Evolutionary conservation across 2,888 invertebrate genomes (phyloP).

Genomic region (Meiosimyza platycephala): DNA sequence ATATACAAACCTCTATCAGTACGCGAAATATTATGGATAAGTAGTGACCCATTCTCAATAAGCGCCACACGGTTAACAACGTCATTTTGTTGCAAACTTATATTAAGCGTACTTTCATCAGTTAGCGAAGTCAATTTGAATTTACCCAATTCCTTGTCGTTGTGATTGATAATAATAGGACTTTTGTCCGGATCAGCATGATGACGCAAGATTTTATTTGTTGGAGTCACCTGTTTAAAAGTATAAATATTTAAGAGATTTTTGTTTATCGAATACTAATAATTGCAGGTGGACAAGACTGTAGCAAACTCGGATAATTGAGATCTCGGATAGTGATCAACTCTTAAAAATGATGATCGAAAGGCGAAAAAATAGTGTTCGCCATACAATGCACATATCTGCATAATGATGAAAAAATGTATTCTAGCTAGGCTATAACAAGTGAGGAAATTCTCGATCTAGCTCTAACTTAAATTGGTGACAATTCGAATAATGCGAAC

Average conservation of each 20-base stretch:
- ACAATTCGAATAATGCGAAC: too few species aligned
- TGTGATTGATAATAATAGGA: slow-evolving; percentile 60
- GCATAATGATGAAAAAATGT: too few species aligned
- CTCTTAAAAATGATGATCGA: too few species aligned
- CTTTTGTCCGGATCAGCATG: slow-evolving; percentile 75
- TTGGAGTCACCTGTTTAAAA: slow-evolving; percentile 73
- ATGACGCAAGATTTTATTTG: slow-evolving; percentile 79
- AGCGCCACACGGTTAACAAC: slow-evolving; percentile 63
- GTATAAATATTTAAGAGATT: neutral
- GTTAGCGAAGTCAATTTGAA: slow-evolving; percentile 59
- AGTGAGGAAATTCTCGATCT: too few species aligned
- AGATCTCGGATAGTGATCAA: too few species aligned
- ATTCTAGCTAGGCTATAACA: too few species aligned
- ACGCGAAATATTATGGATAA: slow-evolving; percentile 77
- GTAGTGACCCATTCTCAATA: slow-evolving; percentile 82
- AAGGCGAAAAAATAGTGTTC: too few species aligned
- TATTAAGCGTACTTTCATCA: slow-evolving; percentile 55
- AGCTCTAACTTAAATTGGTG: too few species aligned
- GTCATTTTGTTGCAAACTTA: slow-evolving; percentile 52
- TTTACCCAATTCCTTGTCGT: slow-evolving; percentile 58
- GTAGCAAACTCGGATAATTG: too few species aligned
- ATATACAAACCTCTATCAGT: slow-evolving; percentile 87
- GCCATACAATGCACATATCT: too few species aligned
- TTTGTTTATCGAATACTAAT: neutral
- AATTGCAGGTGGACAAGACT: too few species aligned